Conservation (phyloP, 2,888 invertebrate species). For the Perizoma affinitatum region DNA sequence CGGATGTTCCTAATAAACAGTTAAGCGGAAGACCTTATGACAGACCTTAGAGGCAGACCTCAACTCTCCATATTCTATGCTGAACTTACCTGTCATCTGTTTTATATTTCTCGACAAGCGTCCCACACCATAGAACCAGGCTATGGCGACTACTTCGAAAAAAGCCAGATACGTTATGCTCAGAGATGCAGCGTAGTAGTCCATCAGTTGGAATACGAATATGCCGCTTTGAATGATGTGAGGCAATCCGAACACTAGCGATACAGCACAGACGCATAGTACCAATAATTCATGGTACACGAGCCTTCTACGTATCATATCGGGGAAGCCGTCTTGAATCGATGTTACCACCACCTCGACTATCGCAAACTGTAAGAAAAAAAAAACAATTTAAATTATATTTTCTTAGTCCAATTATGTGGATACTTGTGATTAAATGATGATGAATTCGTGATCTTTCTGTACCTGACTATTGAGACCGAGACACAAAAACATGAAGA, state of each 20-base stretch:
- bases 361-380: slow-evolving; percentile 91
- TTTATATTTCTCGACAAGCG: slow-evolving; percentile 92
- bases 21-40: too few relatives aligned
- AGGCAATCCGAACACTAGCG: slow-evolving; percentile 93
- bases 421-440: too few relatives aligned
- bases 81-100: slow-evolving; percentile 92
- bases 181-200: slow-evolving; percentile 96
- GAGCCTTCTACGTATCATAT: slow-evolving; percentile 91
- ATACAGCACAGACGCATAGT: slow-evolving; percentile 91
- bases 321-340: slow-evolving; percentile 96
- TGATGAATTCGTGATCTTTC: neutral
- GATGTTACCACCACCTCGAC: slow-evolving; percentile 97
- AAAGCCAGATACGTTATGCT: slow-evolving; percentile 96
- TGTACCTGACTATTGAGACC: slow-evolving; percentile 94
- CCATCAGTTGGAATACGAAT: slow-evolving; percentile 95
- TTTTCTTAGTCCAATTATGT: neutral
- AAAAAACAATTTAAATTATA: slow-evolving; percentile 10
- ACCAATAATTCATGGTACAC: slow-evolving; percentile 95
- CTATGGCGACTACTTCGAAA: slow-evolving; percentile 95
- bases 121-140: slow-evolving; percentile 95
- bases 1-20: too few relatives aligned
- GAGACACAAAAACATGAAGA: slow-evolving; percentile 94
- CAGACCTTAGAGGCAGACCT: too few relatives aligned
- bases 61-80: too few relatives aligned
- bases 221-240: slow-evolving; percentile 96